Evolutionary conservation across 2,113 vertebrate genomes (phyloP).

Genomic region (Callithrix jacchus): DNA sequence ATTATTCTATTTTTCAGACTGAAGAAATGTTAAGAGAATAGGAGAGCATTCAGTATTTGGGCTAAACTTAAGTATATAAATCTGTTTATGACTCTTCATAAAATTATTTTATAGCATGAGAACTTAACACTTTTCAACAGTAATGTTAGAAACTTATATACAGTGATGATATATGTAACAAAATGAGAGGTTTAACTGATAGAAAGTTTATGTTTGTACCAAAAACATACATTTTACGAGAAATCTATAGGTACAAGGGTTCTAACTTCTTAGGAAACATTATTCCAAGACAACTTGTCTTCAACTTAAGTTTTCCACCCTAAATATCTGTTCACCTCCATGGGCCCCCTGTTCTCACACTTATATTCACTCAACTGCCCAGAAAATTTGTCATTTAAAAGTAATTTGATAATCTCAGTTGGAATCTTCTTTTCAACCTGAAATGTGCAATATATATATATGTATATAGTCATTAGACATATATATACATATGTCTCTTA

Average conservation of each 20-base stretch:
- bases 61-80: background rate
- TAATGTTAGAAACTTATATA: background rate
- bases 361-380: background rate
- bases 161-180: background rate
- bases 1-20: background rate
- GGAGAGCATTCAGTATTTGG: background rate
- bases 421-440: constrained; percentile 15
- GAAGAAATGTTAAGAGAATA: background rate
- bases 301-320: background rate
- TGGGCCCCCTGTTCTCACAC: background rate
- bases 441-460: background rate
- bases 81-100: constrained; percentile 7
- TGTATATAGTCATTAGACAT: background rate
- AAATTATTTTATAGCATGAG: constrained; percentile 14
- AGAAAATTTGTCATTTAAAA: background rate
- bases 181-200: background rate
- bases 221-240: background rate
- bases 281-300: background rate
- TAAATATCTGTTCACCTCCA: background rate
- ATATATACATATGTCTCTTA: background rate
- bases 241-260: background rate
- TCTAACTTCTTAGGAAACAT: background rate
- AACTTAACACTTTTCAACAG: background rate
- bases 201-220: background rate
- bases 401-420: background rate